Percentiles rank a stretch among this genome's conserved stretches.
Conservation (phyloP, 1,140 invertebrate genomes). For the Rhynchophorus ferrugineus region DNA sequence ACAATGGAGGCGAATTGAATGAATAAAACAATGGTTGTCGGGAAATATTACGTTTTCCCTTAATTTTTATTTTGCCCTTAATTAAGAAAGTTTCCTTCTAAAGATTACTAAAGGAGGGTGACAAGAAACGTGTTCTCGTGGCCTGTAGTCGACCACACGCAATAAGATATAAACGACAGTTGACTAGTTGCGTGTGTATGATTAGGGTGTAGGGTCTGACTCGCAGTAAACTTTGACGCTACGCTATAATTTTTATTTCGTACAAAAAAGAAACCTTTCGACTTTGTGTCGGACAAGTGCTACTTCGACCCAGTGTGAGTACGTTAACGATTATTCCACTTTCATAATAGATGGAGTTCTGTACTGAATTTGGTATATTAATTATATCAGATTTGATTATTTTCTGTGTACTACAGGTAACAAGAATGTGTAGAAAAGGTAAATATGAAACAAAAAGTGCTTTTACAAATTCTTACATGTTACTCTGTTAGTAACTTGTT, state of each 20-base stretch:
- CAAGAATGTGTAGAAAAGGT: too few species aligned
- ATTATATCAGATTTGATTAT: too few species aligned
- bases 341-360: too few species aligned
- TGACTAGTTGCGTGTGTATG: slow-evolving; percentile 4
- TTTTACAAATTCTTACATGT: too few species aligned
- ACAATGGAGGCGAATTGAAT: too few species aligned
- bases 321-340: too few species aligned
- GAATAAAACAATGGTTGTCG: neutral
- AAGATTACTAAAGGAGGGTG: slow-evolving; percentile 4
- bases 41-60: neutral
- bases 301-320: too few species aligned
- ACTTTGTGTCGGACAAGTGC: too few species aligned
- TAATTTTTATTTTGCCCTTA: slow-evolving; percentile 3
- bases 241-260: neutral
- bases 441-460: too few species aligned
- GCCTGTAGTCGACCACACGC: neutral
- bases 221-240: neutral
- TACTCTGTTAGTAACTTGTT: too few species aligned
- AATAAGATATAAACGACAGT: slow-evolving; percentile 9
- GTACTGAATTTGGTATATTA: too few species aligned
- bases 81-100: slow-evolving; percentile 1
- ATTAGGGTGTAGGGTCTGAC: neutral
- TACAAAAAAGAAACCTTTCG: neutral
- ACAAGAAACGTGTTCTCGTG: slow-evolving; percentile 5
- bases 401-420: too few species aligned